phyloP scores from a whole-genome alignment of 2,113 vertebrate genomes.

The Psammodynastes pulverulentus region DNA sequence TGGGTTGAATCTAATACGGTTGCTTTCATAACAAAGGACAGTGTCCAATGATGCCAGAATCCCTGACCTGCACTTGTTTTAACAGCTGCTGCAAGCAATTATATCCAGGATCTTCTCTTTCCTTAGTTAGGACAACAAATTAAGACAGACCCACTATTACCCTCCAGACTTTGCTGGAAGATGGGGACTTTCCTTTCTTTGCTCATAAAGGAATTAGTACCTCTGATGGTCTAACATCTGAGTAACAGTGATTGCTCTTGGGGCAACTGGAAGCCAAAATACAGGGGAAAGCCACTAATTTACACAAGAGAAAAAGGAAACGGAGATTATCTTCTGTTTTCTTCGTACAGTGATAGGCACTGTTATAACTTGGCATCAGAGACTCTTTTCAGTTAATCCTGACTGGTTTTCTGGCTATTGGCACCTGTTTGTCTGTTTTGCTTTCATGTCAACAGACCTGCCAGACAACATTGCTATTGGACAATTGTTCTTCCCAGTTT shows the following conservation, averaged over 20 bases:
- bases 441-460: background rate
- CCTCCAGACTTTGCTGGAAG: background rate
- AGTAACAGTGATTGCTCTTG: no score
- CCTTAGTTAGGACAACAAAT: background rate
- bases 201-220: background rate
- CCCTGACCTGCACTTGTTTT: background rate
- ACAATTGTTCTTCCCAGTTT: background rate
- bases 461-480: background rate
- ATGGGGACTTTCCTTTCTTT: background rate
- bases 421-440: background rate
- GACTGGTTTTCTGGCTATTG: background rate
- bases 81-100: background rate
- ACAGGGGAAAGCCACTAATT: background rate
- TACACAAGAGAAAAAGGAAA: background rate
- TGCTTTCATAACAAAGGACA: background rate
- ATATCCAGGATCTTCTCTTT: background rate
- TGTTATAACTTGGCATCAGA: background rate
- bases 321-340: no score
- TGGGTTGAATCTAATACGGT: background rate
- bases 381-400: background rate
- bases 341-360: background rate
- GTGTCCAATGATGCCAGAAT: background rate
- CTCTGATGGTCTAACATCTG: background rate
- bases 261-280: background rate
- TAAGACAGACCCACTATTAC: background rate